Evolutionary conservation across 2,888 invertebrate genomes (phyloP), one percentile per base, ranked within the genome.

Genomic region (Morpho achilles): DNA sequence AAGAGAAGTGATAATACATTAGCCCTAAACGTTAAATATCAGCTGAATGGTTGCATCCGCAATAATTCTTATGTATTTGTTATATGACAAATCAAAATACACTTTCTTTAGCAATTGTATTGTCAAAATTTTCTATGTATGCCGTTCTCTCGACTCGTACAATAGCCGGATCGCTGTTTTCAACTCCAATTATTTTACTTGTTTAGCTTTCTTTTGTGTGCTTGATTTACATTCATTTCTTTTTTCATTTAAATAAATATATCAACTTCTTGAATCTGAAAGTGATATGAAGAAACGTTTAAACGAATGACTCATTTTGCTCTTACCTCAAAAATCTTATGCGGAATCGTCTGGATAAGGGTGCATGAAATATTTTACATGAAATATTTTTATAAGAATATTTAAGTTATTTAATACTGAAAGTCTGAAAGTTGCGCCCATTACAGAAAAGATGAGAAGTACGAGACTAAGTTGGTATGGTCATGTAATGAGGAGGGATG

Each of bases 101-200:
- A 82, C 88, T 89, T 88, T 89, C 89, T 82, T 86, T 73, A 32
- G 72, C 76, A 77, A 81, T 76, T 80, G 80, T 79, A 83, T 85
- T 83, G 82, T 87, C 80, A 75, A 84, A 87, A 87, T 87, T 88
- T 86, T 78, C 84, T 76, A 68, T 71, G 73, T 72, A 70, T 74
- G 72, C 70, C 71, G 62, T 73, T 75, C 73, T 69, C 70, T 76
- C 69, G 50, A 49, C 50, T 50, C 42, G 22, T 44, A 84, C 82
- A 84, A 81, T 85, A 76, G 77, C 71, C 32, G 43, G 40, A n/a
- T 53, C 40, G 7, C 46, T 52, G 48, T 51, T 43, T 51, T 56
- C 41, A 22, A 53, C n/a, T 23, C 45, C 50, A 50, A 45, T 53
- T 44, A 43, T 47, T 62, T 50, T 47, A 56, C 32, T 53, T 56